Conservation (phyloP, 2,888 invertebrate genomes). For the Empis stercorea region DNA sequence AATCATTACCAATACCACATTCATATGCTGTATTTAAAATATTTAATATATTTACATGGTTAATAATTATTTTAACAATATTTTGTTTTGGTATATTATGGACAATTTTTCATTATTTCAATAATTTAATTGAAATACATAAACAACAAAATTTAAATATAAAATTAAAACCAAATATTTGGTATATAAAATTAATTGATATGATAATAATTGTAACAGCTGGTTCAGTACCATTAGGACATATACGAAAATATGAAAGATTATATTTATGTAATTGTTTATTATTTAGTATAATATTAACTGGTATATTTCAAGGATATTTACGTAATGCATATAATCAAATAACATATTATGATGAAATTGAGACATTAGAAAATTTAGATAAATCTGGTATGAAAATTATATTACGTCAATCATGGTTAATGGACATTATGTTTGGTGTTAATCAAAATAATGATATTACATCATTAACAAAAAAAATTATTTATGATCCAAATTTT, state of each 20-base stretch:
- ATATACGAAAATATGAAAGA: constrained; percentile 14
- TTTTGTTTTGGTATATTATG: no score
- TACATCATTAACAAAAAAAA: constrained; percentile 12
- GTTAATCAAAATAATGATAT: constrained; percentile 5
- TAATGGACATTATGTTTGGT: constrained; percentile 25
- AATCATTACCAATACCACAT: background rate
- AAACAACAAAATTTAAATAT: no score
- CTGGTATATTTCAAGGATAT: constrained; percentile 26
- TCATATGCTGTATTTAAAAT: constrained; percentile 27
- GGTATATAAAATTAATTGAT: no score
- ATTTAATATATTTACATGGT: constrained; percentile 24
- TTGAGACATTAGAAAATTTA: constrained; percentile 35
- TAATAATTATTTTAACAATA: background rate
- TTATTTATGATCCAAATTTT: constrained; percentile 4
- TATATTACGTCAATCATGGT: constrained; percentile 24
- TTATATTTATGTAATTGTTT: constrained; percentile 25
- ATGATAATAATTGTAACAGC: no score
- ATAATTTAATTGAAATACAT: no score
- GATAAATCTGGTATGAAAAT: constrained; percentile 34
- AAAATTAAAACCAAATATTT: no score
- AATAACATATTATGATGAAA: constrained; percentile 34
- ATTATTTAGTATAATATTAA: constrained; percentile 32
- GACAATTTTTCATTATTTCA: no score
- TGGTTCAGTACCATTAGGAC: no score
- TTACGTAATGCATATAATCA: constrained; percentile 35